These are phyloP conservation scores for Zalophus californianus DNA, from an alignment of 2,797 vertebrate species.

Conservation along the genomic window DNA sequence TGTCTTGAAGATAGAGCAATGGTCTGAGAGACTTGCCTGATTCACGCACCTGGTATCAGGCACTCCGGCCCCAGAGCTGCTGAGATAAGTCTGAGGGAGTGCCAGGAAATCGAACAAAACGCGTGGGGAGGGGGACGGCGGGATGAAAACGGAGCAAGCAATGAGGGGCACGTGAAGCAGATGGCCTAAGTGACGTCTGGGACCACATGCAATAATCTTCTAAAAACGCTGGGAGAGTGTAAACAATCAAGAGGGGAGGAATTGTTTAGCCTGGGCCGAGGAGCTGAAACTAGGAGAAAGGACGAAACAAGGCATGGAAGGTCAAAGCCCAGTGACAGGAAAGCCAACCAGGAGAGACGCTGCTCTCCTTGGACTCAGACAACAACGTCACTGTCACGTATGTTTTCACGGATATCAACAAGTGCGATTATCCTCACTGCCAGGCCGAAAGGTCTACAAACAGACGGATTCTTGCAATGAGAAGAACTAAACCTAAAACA, in stretches of 20 bases:
- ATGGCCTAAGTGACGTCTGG: constrained; percentile 57
- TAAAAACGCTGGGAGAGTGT: constrained; percentile 43
- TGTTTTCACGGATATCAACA: constrained; percentile 46
- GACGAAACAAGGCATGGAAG: constrained; percentile 43
- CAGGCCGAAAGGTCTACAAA: constrained; percentile 17
- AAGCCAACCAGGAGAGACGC: constrained; percentile 37
- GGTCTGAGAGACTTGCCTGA: neutral
- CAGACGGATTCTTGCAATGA: constrained; percentile 8
- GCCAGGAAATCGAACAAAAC: neutral
- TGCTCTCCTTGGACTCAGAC: constrained; percentile 57
- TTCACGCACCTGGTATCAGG: neutral
- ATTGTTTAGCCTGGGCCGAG: constrained; percentile 80
- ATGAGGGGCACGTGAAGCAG: constrained; percentile 53
- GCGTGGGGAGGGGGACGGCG: neutral
- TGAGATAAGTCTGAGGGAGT: constrained; percentile 20
- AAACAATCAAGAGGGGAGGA: constrained; percentile 80
- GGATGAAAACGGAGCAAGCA: neutral
- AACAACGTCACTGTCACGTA: constrained; percentile 30
- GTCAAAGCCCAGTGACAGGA: constrained; percentile 67
- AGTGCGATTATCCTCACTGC: constrained; percentile 10
- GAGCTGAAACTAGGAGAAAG: constrained; percentile 66
- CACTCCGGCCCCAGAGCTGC: constrained; percentile 35
- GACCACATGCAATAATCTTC: constrained; percentile 73
- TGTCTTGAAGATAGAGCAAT: neutral
- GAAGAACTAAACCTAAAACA: constrained; percentile 35